phyloP scores from a whole-genome alignment of 2,888 invertebrate species.

The Amiota mariae region DNA sequence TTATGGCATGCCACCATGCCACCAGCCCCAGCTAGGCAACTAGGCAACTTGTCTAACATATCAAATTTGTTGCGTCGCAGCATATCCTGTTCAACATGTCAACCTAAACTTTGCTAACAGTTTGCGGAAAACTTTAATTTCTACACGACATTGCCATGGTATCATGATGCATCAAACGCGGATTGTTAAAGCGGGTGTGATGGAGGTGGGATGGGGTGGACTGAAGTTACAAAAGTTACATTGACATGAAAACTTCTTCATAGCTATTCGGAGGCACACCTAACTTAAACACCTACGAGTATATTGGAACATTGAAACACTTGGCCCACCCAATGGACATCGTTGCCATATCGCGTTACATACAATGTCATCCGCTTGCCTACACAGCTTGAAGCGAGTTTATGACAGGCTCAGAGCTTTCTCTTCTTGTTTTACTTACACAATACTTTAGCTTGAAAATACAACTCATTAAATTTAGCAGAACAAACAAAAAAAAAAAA shows the following conservation, averaged over 20 bases:
- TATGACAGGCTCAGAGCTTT: no score
- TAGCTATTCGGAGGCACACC: background rate
- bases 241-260: slow-evolving; percentile 43
- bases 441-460: background rate
- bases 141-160: slow-evolving; percentile 49
- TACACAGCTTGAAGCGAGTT: no score
- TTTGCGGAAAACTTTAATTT: slow-evolving; percentile 64
- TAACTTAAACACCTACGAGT: background rate
- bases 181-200: background rate
- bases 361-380: slow-evolving; percentile 28
- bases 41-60: slow-evolving; percentile 62
- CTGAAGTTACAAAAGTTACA: slow-evolving; percentile 43
- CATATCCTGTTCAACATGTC: slow-evolving; percentile 63
- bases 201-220: no score
- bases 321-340: background rate
- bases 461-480: slow-evolving; percentile 63
- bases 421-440: background rate
- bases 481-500: slow-evolving; percentile 44
- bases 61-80: slow-evolving; percentile 59
- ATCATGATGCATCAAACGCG: slow-evolving; percentile 26
- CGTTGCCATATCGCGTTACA: slow-evolving; percentile 55
- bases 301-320: background rate
- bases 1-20: background rate
- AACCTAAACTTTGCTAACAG: slow-evolving; percentile 61
- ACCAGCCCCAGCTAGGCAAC: background rate